phyloP scores from a whole-genome alignment of 2,888 invertebrate species.

The Drosophila mercatorum region DNA sequence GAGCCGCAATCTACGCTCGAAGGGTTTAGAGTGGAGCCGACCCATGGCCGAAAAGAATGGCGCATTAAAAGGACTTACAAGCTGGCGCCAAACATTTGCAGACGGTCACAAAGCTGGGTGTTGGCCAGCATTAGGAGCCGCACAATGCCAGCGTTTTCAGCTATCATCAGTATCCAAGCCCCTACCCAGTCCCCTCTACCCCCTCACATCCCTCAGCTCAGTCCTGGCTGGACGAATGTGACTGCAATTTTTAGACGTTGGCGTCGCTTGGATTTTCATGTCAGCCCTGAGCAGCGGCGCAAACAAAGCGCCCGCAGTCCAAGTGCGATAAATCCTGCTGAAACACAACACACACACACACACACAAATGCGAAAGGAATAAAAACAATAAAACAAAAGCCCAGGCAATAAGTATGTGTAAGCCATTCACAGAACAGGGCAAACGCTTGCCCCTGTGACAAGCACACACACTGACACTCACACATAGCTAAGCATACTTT shows the following conservation, averaged over 20 bases:
- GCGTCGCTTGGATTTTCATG: constrained; percentile 72
- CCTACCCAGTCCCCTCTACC: too few relatives aligned
- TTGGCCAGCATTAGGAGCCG: constrained; percentile 42
- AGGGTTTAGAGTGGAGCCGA: constrained; percentile 36
- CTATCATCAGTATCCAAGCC: constrained; percentile 11
- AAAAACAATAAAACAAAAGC: constrained; percentile 43
- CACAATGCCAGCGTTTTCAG: constrained; percentile 24
- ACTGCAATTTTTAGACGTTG: constrained; percentile 70
- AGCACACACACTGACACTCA: neutral
- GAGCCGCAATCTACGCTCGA: constrained; percentile 38
- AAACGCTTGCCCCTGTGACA: constrained; percentile 32
- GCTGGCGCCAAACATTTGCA: constrained; percentile 57
- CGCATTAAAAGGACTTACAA: constrained; percentile 62
- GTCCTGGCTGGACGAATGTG: constrained; percentile 63
- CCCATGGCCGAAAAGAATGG: constrained; percentile 35
- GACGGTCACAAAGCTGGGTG: constrained; percentile 60
- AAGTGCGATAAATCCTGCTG: constrained; percentile 76
- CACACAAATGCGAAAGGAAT: constrained; percentile 33
- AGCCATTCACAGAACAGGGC: constrained; percentile 20
- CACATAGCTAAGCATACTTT: constrained; percentile 10
- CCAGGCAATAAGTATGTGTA: constrained; percentile 44
- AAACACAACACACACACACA: constrained; percentile 57
- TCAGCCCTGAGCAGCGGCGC: constrained; percentile 63
- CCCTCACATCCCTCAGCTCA: neutral
- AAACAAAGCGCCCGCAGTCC: constrained; percentile 73